A percentile compares a stretch with the other conserved stretches of the same genome.
These are phyloP conservation scores for Tiliacea citrago DNA, from an alignment of 2,888 invertebrate genomes.

Conservation along the genomic window DNA sequence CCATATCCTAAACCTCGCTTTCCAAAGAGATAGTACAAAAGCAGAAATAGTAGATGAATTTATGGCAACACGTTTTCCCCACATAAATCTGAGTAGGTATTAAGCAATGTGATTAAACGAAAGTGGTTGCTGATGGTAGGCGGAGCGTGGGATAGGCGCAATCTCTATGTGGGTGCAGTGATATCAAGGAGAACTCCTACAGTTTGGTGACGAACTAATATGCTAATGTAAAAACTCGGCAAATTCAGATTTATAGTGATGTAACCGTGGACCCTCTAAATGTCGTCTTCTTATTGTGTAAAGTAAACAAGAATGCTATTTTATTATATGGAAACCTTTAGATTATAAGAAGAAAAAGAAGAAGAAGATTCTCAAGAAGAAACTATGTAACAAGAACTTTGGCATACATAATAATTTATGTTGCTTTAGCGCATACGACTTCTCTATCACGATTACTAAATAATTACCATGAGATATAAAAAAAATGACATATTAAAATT, in stretches of 20 bases:
- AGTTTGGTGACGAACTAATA: constrained; percentile 66
- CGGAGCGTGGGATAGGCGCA: constrained; percentile 83
- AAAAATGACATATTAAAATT: too few species aligned
- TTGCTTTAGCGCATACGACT: constrained; percentile 1
- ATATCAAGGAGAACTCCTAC: constrained; percentile 83
- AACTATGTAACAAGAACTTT: constrained; percentile 3
- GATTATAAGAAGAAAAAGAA: not conserved
- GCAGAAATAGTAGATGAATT: constrained; percentile 56
- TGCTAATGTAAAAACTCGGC: constrained; percentile 65
- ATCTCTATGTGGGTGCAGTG: constrained; percentile 80
- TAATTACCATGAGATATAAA: too few species aligned
- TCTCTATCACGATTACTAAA: constrained; percentile 19
- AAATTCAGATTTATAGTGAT: constrained; percentile 72
- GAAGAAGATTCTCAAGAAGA: constrained; percentile 9
- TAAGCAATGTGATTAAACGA: constrained; percentile 84
- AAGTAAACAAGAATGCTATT: not conserved
- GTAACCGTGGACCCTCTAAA: constrained; percentile 77
- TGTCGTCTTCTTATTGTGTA: constrained; percentile 52
- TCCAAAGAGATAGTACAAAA: constrained; percentile 46
- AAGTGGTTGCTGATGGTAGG: constrained; percentile 84
- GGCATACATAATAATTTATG: constrained; percentile 9
- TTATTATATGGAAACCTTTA: not conserved
- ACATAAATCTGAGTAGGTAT: constrained; percentile 74
- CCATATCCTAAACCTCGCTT: constrained; percentile 29
- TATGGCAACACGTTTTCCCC: constrained; percentile 70